Evolutionary conservation across 2,113 vertebrate species (phyloP), one percentile per base, ranked within the genome.

Genomic region (Anarrhichthys ocellatus): DNA sequence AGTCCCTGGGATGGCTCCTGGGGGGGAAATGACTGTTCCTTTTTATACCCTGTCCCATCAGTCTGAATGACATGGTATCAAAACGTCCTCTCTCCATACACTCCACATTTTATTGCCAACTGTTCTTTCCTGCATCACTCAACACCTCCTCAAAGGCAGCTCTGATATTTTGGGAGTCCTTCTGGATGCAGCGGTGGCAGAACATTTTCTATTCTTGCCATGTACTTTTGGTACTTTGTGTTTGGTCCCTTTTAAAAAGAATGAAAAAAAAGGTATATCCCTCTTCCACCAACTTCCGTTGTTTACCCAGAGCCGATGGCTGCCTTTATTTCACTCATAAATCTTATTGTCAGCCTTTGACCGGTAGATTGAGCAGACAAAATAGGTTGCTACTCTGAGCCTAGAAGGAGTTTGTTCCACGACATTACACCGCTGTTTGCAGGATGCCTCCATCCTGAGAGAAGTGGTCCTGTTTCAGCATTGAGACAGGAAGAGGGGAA

Each of bases 361-460:
- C 84, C 88, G 87, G 87, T 91, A 89, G 89, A 93, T 92, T 87
- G 92, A 92, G 89, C 87, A 92, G 89, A 90, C 82, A 90, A 85
- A 91, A 91, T 71, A 76, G 87, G 87, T 78, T 83, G 65, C 82
- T 58, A 78, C 87, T 85, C 70, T 69, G 62, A 82, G 88, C 88
- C 92, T 87, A 77, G 83, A 65, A 92, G 88, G 87, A 90, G 88
- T 92, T 92, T 92, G 93, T 94, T 95, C 92, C 93, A 92, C 89
- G 36, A 93, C 93, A 94, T 94, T 94, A 94, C 85, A 82, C 87
- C 18, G 40, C 81, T 90, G 88, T 88, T 90, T 87, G 77, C 79
- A 86, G 86, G 82, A 90, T 44, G 81, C 87, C 24, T 88, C 64
- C 67, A 78, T 79, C 86, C 82, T 81, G 76, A 71, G 82, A 91